Evolutionary conservation across 1,140 invertebrate species (phyloP).

Genomic region (Schmidtea mediterranea): DNA sequence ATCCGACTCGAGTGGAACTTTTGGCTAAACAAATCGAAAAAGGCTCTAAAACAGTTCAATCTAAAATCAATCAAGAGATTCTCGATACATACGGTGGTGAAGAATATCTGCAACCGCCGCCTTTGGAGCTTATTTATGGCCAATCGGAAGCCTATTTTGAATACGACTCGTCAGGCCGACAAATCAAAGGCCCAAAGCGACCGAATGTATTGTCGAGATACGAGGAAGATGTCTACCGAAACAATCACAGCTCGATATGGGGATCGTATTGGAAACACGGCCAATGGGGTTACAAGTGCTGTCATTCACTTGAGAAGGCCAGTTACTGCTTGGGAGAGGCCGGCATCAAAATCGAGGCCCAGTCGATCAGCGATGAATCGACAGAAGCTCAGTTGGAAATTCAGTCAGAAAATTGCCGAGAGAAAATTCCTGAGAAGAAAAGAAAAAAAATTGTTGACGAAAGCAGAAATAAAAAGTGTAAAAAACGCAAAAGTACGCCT

Average conservation of each 20-base stretch:
- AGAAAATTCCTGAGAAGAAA: not conserved
- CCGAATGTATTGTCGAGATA: conserved; percentile 56
- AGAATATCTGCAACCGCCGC: conserved; percentile 59
- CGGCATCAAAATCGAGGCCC: not conserved
- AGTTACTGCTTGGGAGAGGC: conserved; percentile 38
- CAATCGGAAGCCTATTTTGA: conserved; percentile 59
- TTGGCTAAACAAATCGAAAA: conserved; percentile 41
- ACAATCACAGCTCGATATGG: conserved; percentile 77
- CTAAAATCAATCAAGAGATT: conserved; percentile 3
- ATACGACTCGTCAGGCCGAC: conserved; percentile 69
- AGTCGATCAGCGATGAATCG: not conserved
- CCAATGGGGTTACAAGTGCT: conserved; percentile 81
- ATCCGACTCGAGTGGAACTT: conserved; percentile 81
- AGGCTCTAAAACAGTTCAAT: conserved; percentile 1
- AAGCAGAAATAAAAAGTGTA: not conserved
- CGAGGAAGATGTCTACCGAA: conserved; percentile 68
- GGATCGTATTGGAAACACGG: conserved; percentile 75
- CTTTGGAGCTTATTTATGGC: conserved; percentile 41
- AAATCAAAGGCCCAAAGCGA: conserved; percentile 57
- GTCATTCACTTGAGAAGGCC: conserved; percentile 65
- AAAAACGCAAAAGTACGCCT: not conserved
- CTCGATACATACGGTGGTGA: conserved; percentile 47
- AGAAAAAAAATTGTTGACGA: not conserved
- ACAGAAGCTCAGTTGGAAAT: not conserved
- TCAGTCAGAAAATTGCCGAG: not conserved